phyloP scores from a whole-genome alignment of 2,888 invertebrate genomes.

The Glomeris marginata region DNA sequence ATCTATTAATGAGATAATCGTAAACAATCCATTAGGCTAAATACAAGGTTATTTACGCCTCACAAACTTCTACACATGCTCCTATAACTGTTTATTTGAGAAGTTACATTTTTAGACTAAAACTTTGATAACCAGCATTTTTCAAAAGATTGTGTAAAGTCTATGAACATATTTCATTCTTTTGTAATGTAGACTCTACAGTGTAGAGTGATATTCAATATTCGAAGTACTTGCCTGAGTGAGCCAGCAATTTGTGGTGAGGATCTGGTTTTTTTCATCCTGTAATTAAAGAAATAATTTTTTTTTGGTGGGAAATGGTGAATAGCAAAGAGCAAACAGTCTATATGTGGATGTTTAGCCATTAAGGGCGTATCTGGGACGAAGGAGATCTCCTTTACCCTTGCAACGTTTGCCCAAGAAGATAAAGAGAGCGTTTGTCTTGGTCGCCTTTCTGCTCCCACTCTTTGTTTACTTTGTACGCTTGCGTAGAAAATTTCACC shows the following conservation, averaged over 20 bases:
- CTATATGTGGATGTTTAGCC: neutral
- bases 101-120: too few species aligned
- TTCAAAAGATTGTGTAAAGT: too few species aligned
- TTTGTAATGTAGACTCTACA: too few species aligned
- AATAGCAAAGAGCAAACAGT: neutral
- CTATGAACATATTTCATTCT: too few species aligned
- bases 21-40: conserved; percentile 1
- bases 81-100: too few species aligned
- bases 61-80: too few species aligned
- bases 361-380: neutral
- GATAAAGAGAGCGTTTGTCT: conserved; percentile 4
- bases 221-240: conserved; percentile 40
- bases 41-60: too few species aligned
- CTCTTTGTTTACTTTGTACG: too few species aligned
- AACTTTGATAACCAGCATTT: too few species aligned
- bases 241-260: conserved; percentile 76
- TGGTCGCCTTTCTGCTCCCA: neutral
- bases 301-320: too few species aligned
- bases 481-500: too few species aligned
- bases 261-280: conserved; percentile 75
- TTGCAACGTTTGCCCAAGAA: neutral
- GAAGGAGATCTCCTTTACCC: neutral
- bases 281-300: conserved; percentile 28
- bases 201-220: too few species aligned
- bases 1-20: conserved; percentile 28